Evolutionary conservation across 2,888 invertebrate genomes (phyloP).

Genomic region (Neocrepidodera transversa): DNA sequence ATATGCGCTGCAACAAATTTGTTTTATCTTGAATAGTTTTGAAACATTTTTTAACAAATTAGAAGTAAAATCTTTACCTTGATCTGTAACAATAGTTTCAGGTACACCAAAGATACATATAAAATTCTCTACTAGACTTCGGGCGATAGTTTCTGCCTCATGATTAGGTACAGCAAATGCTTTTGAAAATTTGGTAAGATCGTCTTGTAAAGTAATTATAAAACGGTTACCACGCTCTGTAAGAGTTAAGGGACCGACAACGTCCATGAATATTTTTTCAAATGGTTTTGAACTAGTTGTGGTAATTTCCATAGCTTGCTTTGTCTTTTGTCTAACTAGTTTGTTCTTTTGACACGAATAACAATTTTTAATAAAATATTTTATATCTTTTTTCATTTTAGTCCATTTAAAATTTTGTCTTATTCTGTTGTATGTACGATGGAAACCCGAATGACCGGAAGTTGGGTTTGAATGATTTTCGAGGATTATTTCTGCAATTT

Average conservation of each 20-base stretch:
- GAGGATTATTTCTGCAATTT: not conserved
- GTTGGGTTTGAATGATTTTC: slow-evolving; percentile 9
- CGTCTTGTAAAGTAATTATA: slow-evolving; percentile 44
- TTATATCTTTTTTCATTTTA: slow-evolving; percentile 39
- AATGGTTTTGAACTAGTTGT: slow-evolving; percentile 33
- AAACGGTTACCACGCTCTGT: slow-evolving; percentile 42
- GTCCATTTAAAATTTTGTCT: slow-evolving; percentile 42
- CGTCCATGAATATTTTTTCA: slow-evolving; percentile 42
- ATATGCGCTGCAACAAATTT: slow-evolving; percentile 35
- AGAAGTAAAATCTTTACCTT: slow-evolving; percentile 45
- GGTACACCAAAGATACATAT: slow-evolving; percentile 47
- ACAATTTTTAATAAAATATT: slow-evolving; percentile 40
- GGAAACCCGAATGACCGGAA: slow-evolving; percentile 44
- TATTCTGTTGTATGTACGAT: slow-evolving; percentile 42
- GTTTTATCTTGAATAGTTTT: slow-evolving; percentile 15
- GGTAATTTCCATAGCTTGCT: slow-evolving; percentile 3
- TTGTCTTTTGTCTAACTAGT: not conserved
- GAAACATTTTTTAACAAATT: slow-evolving; percentile 15
- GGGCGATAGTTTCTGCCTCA: slow-evolving; percentile 43
- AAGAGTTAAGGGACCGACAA: slow-evolving; percentile 40
- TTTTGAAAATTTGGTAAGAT: slow-evolving; percentile 45
- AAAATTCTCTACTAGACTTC: slow-evolving; percentile 40
- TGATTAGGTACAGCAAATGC: slow-evolving; percentile 45
- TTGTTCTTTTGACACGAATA: slow-evolving; percentile 37
- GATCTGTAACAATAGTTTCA: slow-evolving; percentile 44